Evolutionary conservation across 2,888 invertebrate genomes (phyloP).

Genomic region (Acronicta psi): DNA sequence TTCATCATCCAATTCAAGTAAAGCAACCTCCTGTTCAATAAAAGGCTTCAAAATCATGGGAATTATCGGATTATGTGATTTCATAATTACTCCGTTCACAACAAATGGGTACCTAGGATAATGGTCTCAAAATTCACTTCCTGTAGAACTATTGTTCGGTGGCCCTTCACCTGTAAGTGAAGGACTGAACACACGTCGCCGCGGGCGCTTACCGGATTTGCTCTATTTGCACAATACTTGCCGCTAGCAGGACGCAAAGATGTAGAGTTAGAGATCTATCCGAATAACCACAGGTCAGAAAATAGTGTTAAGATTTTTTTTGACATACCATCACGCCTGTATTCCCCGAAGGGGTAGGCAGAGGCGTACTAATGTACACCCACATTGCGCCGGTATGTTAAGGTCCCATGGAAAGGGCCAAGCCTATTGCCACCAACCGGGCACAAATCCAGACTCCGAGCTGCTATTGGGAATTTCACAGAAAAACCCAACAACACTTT

Average conservation of each 20-base stretch:
- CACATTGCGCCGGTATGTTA: too few relatives aligned
- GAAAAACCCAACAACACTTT: too few relatives aligned
- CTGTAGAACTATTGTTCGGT: constrained; percentile 52
- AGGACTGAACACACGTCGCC: constrained; percentile 61
- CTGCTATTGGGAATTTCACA: too few relatives aligned
- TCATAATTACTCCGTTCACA: constrained; percentile 26
- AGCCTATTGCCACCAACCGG: too few relatives aligned
- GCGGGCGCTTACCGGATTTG: constrained; percentile 82
- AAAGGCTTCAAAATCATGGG: constrained; percentile 3
- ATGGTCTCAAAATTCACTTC: constrained; percentile 57
- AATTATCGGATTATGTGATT: constrained; percentile 37
- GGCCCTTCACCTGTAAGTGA: constrained; percentile 65
- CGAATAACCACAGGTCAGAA: not conserved
- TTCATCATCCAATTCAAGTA: not conserved
- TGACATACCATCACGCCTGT: too few relatives aligned
- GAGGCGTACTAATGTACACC: too few relatives aligned
- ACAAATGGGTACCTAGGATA: constrained; percentile 21
- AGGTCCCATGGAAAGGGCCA: too few relatives aligned
- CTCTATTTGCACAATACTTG: constrained; percentile 83
- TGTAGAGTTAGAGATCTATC: constrained; percentile 14
- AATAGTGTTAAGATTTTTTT: too few relatives aligned
- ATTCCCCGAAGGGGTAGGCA: too few relatives aligned
- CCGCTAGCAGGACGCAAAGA: constrained; percentile 22
- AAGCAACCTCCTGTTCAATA: not conserved
- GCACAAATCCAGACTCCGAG: too few relatives aligned